phyloP scores from a whole-genome alignment of 2,888 invertebrate genomes.

The Alloscopus bannaensis region DNA sequence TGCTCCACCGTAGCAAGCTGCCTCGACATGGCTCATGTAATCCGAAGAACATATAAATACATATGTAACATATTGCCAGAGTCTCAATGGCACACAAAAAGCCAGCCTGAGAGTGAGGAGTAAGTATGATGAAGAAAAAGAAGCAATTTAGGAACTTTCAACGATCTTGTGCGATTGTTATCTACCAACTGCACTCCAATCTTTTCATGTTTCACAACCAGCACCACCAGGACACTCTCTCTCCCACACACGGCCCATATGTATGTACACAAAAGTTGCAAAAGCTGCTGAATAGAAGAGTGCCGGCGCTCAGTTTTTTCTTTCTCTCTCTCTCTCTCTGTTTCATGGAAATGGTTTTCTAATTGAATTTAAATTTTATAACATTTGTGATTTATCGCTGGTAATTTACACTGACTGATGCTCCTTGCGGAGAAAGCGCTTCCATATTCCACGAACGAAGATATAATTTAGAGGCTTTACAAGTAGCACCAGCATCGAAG shows the following conservation, averaged over 20 bases:
- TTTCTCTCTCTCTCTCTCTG: background rate
- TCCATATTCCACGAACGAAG: too few relatives aligned
- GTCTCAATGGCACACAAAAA: too few relatives aligned
- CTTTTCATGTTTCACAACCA: background rate
- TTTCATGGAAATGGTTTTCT: constrained; percentile 46
- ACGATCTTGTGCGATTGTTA: background rate
- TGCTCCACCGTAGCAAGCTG: too few relatives aligned
- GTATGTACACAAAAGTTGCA: background rate
- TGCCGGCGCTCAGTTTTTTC: background rate
- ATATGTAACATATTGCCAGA: too few relatives aligned
- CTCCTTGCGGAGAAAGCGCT: background rate
- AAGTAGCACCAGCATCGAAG: too few relatives aligned
- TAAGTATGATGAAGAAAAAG: background rate
- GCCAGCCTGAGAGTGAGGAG: too few relatives aligned
- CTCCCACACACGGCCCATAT: background rate
- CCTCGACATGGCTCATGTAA: too few relatives aligned
- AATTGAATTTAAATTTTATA: constrained; percentile 62
- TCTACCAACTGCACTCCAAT: background rate
- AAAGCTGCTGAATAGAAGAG: too few relatives aligned
- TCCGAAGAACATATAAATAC: too few relatives aligned
- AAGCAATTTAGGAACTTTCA: constrained; percentile 19
- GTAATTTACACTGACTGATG: constrained; percentile 47
- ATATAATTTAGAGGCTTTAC: too few relatives aligned
- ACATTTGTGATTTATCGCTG: constrained; percentile 44
- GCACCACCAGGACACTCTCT: background rate